phyloP scores from a whole-genome alignment of 2,888 invertebrate genomes.

The Philereme transversata region DNA sequence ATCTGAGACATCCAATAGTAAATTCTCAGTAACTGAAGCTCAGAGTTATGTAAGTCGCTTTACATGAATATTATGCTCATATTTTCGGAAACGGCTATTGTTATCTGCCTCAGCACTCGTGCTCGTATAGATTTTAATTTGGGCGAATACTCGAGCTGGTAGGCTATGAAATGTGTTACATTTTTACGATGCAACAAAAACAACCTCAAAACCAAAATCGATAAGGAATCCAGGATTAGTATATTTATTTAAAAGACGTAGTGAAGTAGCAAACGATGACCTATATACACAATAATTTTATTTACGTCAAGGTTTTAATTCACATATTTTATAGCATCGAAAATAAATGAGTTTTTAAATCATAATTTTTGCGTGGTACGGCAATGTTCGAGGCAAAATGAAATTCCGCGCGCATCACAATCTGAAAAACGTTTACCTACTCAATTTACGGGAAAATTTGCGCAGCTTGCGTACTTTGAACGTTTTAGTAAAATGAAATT shows the following conservation, averaged over 20 bases:
- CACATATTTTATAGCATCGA: conserved; percentile 21
- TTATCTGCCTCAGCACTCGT: conserved; percentile 23
- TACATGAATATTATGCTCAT: conserved; percentile 40
- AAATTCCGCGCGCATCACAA: conserved; percentile 28
- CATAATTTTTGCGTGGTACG: conserved; percentile 20
- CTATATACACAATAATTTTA: too few species aligned
- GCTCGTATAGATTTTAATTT: conserved; percentile 31
- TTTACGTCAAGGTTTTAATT: conserved; percentile 19
- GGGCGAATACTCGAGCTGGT: conserved; percentile 40
- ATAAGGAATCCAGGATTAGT: too few species aligned
- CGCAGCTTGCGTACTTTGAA: conserved; percentile 17
- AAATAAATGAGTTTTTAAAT: conserved; percentile 24
- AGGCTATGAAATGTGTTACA: conserved; percentile 54
- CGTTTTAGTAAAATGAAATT: conserved; percentile 52
- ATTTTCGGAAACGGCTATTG: conserved; percentile 25
- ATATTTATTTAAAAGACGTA: too few species aligned
- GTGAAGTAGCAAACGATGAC: too few species aligned
- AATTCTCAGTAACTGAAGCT: conserved; percentile 44
- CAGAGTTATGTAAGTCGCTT: conserved; percentile 52
- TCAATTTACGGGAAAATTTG: conserved; percentile 24
- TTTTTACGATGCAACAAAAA: conserved; percentile 44
- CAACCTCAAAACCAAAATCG: background rate
- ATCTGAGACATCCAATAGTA: conserved; percentile 52
- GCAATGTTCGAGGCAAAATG: conserved; percentile 24
- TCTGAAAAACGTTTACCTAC: conserved; percentile 29